Evolutionary conservation across 2,888 invertebrate genomes (phyloP).

Genomic region (Ennomos erosarius): DNA sequence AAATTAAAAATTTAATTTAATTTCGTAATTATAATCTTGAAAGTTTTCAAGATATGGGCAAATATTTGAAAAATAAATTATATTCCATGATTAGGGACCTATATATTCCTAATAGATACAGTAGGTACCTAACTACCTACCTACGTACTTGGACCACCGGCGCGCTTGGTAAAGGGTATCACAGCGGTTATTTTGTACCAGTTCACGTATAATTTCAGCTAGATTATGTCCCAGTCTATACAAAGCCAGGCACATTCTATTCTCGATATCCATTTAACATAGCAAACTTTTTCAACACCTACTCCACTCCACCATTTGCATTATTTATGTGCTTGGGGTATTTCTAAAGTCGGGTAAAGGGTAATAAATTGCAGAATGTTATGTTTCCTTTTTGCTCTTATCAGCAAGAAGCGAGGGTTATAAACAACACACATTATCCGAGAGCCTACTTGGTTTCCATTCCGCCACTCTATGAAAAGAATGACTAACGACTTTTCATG

Average conservation of each 20-base stretch:
- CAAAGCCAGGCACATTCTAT: constrained; percentile 33
- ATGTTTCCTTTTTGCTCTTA: constrained; percentile 40
- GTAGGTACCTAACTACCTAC: too few relatives aligned
- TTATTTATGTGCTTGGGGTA: constrained; percentile 34
- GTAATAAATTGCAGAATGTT: constrained; percentile 40
- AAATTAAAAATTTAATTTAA: too few relatives aligned
- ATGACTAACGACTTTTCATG: constrained; percentile 50
- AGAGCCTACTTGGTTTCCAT: constrained; percentile 30
- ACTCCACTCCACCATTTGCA: constrained; percentile 36
- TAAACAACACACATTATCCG: constrained; percentile 41
- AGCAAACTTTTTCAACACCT: constrained; percentile 34
- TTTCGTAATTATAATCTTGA: too few relatives aligned
- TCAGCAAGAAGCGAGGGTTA: constrained; percentile 34
- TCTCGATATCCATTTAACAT: constrained; percentile 26
- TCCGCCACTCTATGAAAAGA: constrained; percentile 37
- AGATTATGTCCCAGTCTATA: constrained; percentile 22
- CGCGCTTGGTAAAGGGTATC: constrained; percentile 20
- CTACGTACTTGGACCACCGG: constrained; percentile 47
- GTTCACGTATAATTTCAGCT: constrained; percentile 12
- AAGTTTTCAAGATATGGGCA: too few relatives aligned
- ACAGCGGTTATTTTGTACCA: constrained; percentile 12
- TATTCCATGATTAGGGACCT: too few relatives aligned
- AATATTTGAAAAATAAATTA: too few relatives aligned
- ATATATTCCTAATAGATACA: constrained; percentile 7
- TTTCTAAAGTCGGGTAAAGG: constrained; percentile 16